Evolutionary conservation across 2,888 invertebrate genomes (phyloP), one percentile per base, ranked within the genome.

Genomic region (Myathropa florea): DNA sequence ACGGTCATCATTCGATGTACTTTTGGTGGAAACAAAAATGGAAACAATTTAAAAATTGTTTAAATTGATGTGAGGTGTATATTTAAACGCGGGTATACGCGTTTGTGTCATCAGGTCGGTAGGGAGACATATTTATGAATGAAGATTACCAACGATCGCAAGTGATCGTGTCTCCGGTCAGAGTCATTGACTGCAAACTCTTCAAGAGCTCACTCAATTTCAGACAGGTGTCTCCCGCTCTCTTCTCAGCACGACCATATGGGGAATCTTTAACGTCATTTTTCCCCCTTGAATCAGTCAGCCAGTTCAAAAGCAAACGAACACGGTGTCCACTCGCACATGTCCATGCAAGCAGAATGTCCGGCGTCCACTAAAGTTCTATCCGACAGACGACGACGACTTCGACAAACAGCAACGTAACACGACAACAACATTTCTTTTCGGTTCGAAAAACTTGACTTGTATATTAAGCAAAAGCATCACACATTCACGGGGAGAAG

Each of bases 361-460:
- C 39, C 24, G 46, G 36, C 36, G 23, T 18, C 61, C 21, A 76
- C 33, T 33, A 57, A 59, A 64, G 70, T 82, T 82, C 33, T 59
- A 82, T 65, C 72, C 46, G 23, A 55, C 21, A 59, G 26, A 59
- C 59, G 30, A 26, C 65, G 28, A 26, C 55, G 46, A 60, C 28
- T 24, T 36, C 60, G 24, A 70, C 63, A 18, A 36, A 6, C 39
- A 55, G 28, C 77, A 36, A 18, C 18, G 46, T 18, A 18, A 18
- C 46, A 46, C 64, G 55, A 57, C 75, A 10, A 57, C 39, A 30
- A 71, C 39, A 14, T 72, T 72, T 72, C 82, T 85, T 85, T 76
- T 82, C 60, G 76, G 60, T 75, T 39, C 33, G n/a, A 70, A 83
- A 60, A 80, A 84, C 71, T 84, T 84, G 76, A 81, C 84, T 76